Percentiles rank a stretch among this genome's conserved stretches.
phyloP scores from a whole-genome alignment of 2,113 vertebrate genomes.

The Corythornis madagascariensis region DNA sequence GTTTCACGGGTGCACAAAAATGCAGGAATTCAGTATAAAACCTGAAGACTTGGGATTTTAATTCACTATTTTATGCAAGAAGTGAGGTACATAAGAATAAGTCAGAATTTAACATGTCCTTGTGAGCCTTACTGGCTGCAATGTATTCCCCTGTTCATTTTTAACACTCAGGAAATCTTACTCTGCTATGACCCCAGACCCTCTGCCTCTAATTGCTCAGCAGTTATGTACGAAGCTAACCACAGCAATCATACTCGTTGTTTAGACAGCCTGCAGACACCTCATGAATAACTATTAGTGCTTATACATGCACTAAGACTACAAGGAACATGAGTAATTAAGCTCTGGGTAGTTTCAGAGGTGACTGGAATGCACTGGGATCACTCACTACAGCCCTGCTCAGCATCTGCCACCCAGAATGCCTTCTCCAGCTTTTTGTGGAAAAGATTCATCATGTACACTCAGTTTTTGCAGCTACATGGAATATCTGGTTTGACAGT shows the following conservation, averaged over 20 bases:
- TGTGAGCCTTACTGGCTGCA: not conserved
- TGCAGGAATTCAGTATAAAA: not conserved
- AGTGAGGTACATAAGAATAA: not conserved
- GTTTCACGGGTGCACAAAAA: not conserved
- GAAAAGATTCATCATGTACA: not conserved
- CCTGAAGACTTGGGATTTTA: not conserved
- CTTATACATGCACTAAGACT: not conserved
- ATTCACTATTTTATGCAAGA: not conserved
- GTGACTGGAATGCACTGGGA: fast-evolving
- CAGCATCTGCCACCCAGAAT: fast-evolving
- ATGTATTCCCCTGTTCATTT: not conserved
- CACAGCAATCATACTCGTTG: not conserved
- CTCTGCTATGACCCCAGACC: not conserved
- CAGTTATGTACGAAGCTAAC: not conserved
- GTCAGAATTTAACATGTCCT: not conserved
- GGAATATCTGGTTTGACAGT: not conserved
- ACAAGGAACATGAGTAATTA: constrained; percentile 23
- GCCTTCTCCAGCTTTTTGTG: not conserved
- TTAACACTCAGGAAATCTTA: not conserved
- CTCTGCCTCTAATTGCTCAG: not conserved
- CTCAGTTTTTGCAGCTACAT: constrained; percentile 2
- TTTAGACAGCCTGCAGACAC: constrained; percentile 9
- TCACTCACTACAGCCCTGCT: not conserved
- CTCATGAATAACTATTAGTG: not conserved
- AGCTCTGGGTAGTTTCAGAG: not conserved